Base-by-base conservation (phyloP, 2,888 invertebrate genomes). In the Liposcelis brunnea region DNA sequence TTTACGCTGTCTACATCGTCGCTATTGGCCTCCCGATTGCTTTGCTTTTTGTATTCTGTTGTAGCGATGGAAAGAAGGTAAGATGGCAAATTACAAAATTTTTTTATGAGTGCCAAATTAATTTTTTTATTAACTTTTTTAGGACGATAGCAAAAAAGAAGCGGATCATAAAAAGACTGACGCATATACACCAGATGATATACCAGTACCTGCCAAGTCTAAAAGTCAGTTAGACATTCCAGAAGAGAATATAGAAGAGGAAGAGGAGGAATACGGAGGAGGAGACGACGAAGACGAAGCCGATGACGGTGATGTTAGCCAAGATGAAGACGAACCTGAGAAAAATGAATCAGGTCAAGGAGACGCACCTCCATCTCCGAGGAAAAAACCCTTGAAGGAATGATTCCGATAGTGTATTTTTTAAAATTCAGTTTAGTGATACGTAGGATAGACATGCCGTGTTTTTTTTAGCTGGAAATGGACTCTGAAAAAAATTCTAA, bases 1-100 rank as follows among this genome's bases (percentile, higher is more conserved):
- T 91, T 56, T 94, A 87, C 81, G 86, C 77, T 42, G 77, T 89
- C 45, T 82, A 82, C 66, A 72, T 89, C 57, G 65, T 91, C 52
- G 74, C 76, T 48, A 65, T 81, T 56, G 80, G 85, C 57, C 65
- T 90, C 48, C 76, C 91, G 42, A 70, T 93, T 57, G 78, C 85
- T 45, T 67, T 84, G 56, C 61, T 82, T 59, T 71, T 86, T 56
- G 87, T 86, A 65, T 75, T 79, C 61, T 87, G 86, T 70, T 90
- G 83, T 66, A 52, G 54, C 36, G 47, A 46, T 47, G 46, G 19
- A 12, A 42, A 31, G 31, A 35, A 26, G 44, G 36, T 43, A 31
- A 36, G 11, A 45, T n/a, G n/a, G n/a, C n/a, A n/a, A n/a, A n/a
- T n/a, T n/a, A n/a, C n/a, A n/a, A n/a, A n/a, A n/a, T 42, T 31